Conservation (phyloP, 2,888 invertebrate species). For the Andrena marginata region DNA sequence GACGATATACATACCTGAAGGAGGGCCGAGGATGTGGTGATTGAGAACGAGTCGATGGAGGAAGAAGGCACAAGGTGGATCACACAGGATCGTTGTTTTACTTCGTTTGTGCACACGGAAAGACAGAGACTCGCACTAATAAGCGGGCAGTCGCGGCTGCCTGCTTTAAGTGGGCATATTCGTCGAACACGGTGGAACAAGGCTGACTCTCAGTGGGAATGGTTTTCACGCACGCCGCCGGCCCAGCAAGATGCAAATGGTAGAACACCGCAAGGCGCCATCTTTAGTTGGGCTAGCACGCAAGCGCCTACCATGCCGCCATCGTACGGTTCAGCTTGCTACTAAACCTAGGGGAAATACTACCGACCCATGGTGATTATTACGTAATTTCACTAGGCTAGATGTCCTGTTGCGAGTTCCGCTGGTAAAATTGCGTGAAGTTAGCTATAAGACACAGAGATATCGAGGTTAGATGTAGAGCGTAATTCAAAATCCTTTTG, state of each 20-base stretch:
- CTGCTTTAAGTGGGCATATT: slow-evolving; percentile 59
- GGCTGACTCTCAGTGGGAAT: slow-evolving; percentile 49
- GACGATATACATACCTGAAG: slow-evolving; percentile 46
- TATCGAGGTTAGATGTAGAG: no score
- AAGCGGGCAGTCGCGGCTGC: slow-evolving; percentile 42
- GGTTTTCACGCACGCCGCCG: slow-evolving; percentile 58
- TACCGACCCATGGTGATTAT: not conserved
- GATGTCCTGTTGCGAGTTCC: no score
- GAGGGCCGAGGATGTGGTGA: slow-evolving; percentile 29
- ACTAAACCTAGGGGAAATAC: not conserved
- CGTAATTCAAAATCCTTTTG: no score
- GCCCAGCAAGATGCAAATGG: slow-evolving; percentile 58
- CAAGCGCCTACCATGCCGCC: slow-evolving; percentile 4
- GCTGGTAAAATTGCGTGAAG: no score
- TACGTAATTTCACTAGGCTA: not conserved
- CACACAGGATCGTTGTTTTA: slow-evolving; percentile 28
- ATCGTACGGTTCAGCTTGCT: not conserved
- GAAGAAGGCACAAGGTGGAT: slow-evolving; percentile 51
- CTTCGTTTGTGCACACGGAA: slow-evolving; percentile 49
- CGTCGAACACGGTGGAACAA: slow-evolving; percentile 34
- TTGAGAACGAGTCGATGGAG: slow-evolving; percentile 36
- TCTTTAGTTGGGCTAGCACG: slow-evolving; percentile 33
- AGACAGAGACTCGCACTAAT: slow-evolving; percentile 39
- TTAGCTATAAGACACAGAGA: no score
- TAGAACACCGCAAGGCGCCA: slow-evolving; percentile 55